Base-by-base conservation (phyloP, 1,140 invertebrate species). In the Aradophagus sp. region DNA sequence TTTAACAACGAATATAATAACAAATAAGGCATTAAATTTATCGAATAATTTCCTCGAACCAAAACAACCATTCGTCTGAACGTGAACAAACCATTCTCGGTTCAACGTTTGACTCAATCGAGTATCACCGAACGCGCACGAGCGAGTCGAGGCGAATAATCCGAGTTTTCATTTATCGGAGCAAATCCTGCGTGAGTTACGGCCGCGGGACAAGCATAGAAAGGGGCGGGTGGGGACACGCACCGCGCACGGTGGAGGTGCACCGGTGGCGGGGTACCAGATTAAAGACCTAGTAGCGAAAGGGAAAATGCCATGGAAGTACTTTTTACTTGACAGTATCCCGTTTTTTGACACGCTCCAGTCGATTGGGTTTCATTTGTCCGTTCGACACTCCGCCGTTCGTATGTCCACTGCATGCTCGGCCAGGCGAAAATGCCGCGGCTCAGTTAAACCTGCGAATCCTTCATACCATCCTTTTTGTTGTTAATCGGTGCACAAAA, bases 331-430 rank as follows among this genome's bases (percentile, higher is more conserved):
- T 78, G 68, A 76, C 56, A 45, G 69, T 77, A 76, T 56, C 68
- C 68, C 73, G 75, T 80, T 82, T 82, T 84, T 84, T 81, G 79
- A 81, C 79, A 81, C 79, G 73, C 67, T 65, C 70, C 70, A 75
- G 80, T 77, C 80, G 74, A 80, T 80, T 76, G 77, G 74, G 77
- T 84, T 80, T 77, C 81, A 84, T 82, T 84, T 83, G 79, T 82
- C 76, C 52, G 63, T 75, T 75, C 75, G 61, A 73, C 73, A 74
- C 78, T 74, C 68, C 38, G 52, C 27, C 17, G 63, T 45, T 55
- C 52, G 44, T 61, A 58, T 59, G 62, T 36, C 44, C 50, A 69
- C 56, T 39, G 38, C 6, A 27, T 27, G 42, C 47, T 34, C 12
- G 38, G 34, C 14, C 36, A 45, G 55, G 48, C 50, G 47, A 70